A percentile compares a stretch with the other conserved stretches of the same genome.
Evolutionary conservation across 2,888 invertebrate species (phyloP).

Genomic region (Rutpela maculata): DNA sequence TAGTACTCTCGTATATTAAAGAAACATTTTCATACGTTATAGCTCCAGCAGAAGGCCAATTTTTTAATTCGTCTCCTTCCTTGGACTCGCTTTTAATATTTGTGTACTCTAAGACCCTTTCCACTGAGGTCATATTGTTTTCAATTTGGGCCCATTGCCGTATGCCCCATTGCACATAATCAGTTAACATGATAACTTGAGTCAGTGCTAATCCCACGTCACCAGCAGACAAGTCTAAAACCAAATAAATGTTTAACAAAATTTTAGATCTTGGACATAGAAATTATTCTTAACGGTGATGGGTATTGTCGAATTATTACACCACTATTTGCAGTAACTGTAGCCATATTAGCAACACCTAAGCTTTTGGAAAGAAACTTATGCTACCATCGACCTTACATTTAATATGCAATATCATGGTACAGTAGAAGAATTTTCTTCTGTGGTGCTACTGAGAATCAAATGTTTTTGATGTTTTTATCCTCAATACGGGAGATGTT

Average conservation of each 20-base stretch:
- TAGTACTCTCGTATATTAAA: slow-evolving; percentile 77
- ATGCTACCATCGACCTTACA: no score
- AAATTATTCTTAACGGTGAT: no score
- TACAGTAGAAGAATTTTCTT: no score
- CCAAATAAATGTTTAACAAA: neutral
- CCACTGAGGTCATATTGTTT: slow-evolving; percentile 92
- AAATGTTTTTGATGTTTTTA: no score
- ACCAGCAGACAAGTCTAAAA: slow-evolving; percentile 73
- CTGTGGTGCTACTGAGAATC: no score
- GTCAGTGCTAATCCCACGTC: slow-evolving; percentile 87
- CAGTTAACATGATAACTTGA: slow-evolving; percentile 86
- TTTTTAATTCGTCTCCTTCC: slow-evolving; percentile 53
- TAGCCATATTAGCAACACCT: no score
- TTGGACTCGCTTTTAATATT: slow-evolving; percentile 71
- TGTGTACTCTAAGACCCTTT: slow-evolving; percentile 78
- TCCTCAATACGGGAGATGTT: no score
- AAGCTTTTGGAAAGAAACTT: no score
- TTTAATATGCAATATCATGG: no score
- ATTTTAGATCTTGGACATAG: neutral
- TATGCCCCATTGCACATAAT: slow-evolving; percentile 78
- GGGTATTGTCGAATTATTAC: no score
- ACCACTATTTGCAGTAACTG: no score
- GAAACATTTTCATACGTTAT: slow-evolving; percentile 77
- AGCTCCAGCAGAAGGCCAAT: slow-evolving; percentile 79
- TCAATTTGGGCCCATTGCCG: slow-evolving; percentile 88